These are phyloP conservation scores for Rhynchotus rufescens DNA, from an alignment of 2,797 vertebrate species.

Conservation along the genomic window DNA sequence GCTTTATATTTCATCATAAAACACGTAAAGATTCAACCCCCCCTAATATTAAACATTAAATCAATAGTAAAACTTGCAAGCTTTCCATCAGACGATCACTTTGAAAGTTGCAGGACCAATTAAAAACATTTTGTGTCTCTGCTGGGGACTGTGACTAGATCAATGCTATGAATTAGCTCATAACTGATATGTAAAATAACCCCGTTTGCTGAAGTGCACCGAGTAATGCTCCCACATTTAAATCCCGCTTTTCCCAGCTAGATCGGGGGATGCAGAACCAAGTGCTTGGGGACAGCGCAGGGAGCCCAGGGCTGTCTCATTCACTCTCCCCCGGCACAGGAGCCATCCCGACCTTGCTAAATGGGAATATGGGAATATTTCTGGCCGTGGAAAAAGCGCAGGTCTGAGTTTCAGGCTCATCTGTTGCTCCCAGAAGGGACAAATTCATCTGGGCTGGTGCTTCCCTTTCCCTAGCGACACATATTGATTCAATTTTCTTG, in stretches of 20 bases:
- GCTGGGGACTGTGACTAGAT: not conserved
- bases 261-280: not conserved
- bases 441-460: not conserved
- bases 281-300: not conserved
- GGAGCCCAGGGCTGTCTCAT: not conserved
- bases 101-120: slow-evolving; percentile 56
- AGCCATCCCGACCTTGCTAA: not conserved
- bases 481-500: not conserved
- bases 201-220: slow-evolving; percentile 42
- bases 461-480: not conserved
- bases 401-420: not conserved
- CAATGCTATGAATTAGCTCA: slow-evolving; percentile 53
- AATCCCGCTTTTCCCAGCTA: too few species aligned
- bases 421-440: not conserved
- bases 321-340: accelerated
- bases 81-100: slow-evolving; percentile 50
- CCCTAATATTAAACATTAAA: slow-evolving; percentile 7
- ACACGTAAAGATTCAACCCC: not conserved
- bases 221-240: not conserved
- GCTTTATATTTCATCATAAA: not conserved
- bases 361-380: not conserved
- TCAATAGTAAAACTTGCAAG: slow-evolving; percentile 20
- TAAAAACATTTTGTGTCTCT: slow-evolving; percentile 40
- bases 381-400: not conserved
- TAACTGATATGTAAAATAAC: slow-evolving; percentile 61